Evolutionary conservation across 1,140 invertebrate species (phyloP), one percentile per base, ranked within the genome.

Genomic region (Drosophila baimaii): DNA sequence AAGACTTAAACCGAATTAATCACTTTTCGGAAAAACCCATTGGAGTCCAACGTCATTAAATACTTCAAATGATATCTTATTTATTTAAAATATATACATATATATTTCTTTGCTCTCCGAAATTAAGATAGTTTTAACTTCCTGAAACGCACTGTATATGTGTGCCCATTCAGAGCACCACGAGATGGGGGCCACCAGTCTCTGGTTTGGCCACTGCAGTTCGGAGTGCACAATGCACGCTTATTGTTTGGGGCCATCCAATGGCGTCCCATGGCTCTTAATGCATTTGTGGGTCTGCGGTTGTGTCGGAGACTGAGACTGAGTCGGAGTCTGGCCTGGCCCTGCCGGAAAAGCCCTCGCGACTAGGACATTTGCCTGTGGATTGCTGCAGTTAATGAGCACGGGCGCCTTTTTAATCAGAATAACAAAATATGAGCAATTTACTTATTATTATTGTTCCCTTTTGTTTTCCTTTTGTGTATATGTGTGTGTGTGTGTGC

Each of bases 341-440:
- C 10, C 17, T 33, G 51, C 51, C 51, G 51, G 19, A 54, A 54
- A 54, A 23, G 51, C 39, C 37, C 47, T 31, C 29, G 49, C 49
- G 61, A 56, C 62, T 77, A 77, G 73, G 74, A 77, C 51, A 77
- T 70, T 68, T 77, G 54, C 72, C 75, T 35, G 61, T 29, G 52
- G 25, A 46, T 55, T 57, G 62, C 54, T 44, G 55, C 39, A 29
- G 66, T 77, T 77, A 77, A 77, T 77, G 73, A 77, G 73, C 62
- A 46, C 73, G 73, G 73, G 73, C 73, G 73, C 73, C 72, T 77
- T 77, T 77, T 77, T 77, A 77, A 77, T 77, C 73, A 77, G 54
- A 71, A 72, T 72, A 72, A 72, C 74, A 77, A 77, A 77, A 77
- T 77, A 77, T 77, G 75, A 77, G 74, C 73, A 77, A 77, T 77